Percentiles rank a stretch among this genome's conserved stretches.
Conservation (phyloP, 2,113 vertebrate genomes). For the Hydropotes inermis region DNA sequence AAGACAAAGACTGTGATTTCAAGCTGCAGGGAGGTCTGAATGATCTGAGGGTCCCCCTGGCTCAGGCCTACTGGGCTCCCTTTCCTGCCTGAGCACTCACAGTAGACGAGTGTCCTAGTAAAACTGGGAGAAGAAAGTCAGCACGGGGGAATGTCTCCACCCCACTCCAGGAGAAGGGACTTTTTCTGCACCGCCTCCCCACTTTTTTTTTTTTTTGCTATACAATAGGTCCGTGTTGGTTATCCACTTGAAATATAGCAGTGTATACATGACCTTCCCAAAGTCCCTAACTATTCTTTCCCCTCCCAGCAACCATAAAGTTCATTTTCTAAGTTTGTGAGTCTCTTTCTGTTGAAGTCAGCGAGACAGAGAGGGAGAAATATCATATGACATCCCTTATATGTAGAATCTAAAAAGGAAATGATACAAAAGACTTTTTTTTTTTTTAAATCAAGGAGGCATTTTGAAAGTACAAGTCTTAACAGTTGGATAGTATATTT, state of each 20-base stretch:
- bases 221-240: not conserved
- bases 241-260: not conserved
- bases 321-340: not conserved
- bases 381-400: not conserved
- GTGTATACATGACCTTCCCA: not conserved
- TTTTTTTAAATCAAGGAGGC: not conserved
- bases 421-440: not conserved
- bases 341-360: not conserved
- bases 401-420: not conserved
- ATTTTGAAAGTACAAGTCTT: not conserved
- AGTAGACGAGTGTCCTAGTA: not conserved
- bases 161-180: not conserved
- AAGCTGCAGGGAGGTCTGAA: not conserved
- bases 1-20: not conserved
- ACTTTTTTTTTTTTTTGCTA: not conserved
- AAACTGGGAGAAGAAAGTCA: not conserved
- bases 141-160: not conserved
- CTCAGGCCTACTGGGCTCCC: not conserved
- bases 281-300: not conserved
- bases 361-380: not conserved
- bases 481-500: not conserved
- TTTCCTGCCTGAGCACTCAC: not conserved
- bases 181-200: fast-evolving
- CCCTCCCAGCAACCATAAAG: not conserved
- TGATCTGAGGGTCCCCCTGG: not conserved